These are phyloP conservation scores for Galeruca laticollis DNA, from an alignment of 2,888 invertebrate species.

Conservation along the genomic window DNA sequence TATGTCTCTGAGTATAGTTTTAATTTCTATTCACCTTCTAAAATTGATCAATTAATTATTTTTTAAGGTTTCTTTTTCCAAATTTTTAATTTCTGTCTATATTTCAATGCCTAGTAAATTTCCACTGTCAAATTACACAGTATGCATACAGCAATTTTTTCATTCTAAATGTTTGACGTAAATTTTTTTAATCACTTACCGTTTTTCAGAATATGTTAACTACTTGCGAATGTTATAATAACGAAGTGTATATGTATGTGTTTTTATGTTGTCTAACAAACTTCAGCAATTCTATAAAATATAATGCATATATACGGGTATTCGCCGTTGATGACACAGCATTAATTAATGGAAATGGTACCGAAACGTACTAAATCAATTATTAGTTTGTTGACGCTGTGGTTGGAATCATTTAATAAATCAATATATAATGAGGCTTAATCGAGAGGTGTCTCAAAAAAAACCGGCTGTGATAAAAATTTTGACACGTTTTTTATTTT, in stretches of 20 bases:
- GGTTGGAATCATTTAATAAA: no score
- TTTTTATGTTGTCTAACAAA: background rate
- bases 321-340: background rate
- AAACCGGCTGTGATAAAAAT: background rate
- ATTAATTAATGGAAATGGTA: background rate
- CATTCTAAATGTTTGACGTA: background rate
- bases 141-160: background rate
- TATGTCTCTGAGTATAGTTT: no score
- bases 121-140: no score
- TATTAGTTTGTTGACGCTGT: background rate
- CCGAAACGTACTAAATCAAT: background rate
- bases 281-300: background rate
- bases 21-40: no score
- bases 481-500: no score
- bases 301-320: background rate
- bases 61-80: no score
- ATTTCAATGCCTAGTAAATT: no score
- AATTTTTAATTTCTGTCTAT: no score
- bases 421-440: background rate
- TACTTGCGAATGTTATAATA: background rate
- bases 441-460: background rate
- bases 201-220: background rate
- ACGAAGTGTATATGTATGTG: background rate
- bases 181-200: background rate
- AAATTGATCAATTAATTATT: no score